Evolutionary conservation across 2,888 invertebrate species (phyloP), one percentile per base, ranked within the genome.

Genomic region (Acrobasis repandana): DNA sequence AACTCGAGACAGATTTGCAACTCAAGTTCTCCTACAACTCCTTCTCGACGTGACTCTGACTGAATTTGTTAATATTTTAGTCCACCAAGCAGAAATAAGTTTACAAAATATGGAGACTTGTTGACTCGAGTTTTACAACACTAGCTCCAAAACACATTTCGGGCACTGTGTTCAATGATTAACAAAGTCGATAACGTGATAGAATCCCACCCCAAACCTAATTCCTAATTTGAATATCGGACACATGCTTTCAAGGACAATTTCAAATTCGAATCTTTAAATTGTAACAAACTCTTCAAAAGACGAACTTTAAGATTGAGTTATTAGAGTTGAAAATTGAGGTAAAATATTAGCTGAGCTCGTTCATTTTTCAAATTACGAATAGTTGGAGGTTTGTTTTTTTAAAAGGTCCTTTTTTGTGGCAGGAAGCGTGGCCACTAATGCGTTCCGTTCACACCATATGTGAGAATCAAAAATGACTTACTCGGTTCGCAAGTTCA

Each of bases 361-460:
- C 69, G 72, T 76, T 76, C 78, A 72, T 74, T 75, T 78, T 83
- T 80, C 76, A 72, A 83, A 81, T 81, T 79, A 80, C 71, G 74
- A 74, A 71, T 61, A 68, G 73, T 69, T 70, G 72, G 75, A 67
- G 65, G 66, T 74, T 67, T 67, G 65, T 68, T 66, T 71, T 69
- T 71, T 70, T 69, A 59, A 62, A 63, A 68, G 63, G 69, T 67
- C 65, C 67, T 68, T 77, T 74, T 76, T 73, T 73, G 69, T 74
- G 73, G 73, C 82, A 82, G 85, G 86, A 86, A 85, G 77, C 76
- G 73, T 64, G 67, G 68, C 69, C 71, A 76, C 82, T 85, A 86
- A 86, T 85, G 83, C 76, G 80, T 69, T 70, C 75, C 76, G 80
- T 84, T 86, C 83, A 81, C 87, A 80, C 87, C 88, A 88, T 88